Base-by-base conservation (phyloP, 2,888 invertebrate species). In the Philereme transversata region DNA sequence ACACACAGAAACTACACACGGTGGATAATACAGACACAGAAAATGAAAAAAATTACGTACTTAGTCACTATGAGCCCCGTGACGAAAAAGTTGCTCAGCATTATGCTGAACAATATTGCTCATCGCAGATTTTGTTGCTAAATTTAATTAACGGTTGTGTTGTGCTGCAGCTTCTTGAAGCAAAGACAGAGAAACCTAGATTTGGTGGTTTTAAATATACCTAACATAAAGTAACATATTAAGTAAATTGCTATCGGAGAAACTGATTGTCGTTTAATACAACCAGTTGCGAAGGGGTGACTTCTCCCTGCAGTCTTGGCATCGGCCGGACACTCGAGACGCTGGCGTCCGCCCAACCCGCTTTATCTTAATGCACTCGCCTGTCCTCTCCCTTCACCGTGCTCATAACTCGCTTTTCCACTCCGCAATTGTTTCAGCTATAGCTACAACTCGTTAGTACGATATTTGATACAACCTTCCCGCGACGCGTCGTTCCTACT, bases 291-390 rank as follows among this genome's bases (percentile, higher is more conserved):
- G 59, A 66, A 62, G 51, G 66, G 60, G 66, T 66, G 66, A 66
- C 67, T 71, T 71, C 77, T 74, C 68, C 67, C 72, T 74, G 64
- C 73, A 71, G 79, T 78, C 79, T 87, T 88, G 87, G 88, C 89
- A 84, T 70, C 72, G 72, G 74, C 73, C 73, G 84, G 85, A 82
- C 84, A 89, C 90, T 90, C 81, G 86, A 90, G 88, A 87, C 84
- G 84, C 84, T 90, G 91, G 89, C 90, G 72, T 69, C 69, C 77
- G 79, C 87, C 90, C 90, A 90, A 88, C 75, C 71, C 84, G 84
- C 83, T 88, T 87, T 87, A 86, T 89, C 88, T 90, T 88, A 90
- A 88, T 90, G 86, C 83, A 86, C 86, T 87, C 81, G 82, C 79
- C 81, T 83, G 86, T 87, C 86, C 79, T 74, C 79, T 84, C 75